Percentiles rank a stretch among this genome's conserved stretches.
phyloP scores from a whole-genome alignment of 1,140 invertebrate genomes.

The Druon quercuslanigerum region DNA sequence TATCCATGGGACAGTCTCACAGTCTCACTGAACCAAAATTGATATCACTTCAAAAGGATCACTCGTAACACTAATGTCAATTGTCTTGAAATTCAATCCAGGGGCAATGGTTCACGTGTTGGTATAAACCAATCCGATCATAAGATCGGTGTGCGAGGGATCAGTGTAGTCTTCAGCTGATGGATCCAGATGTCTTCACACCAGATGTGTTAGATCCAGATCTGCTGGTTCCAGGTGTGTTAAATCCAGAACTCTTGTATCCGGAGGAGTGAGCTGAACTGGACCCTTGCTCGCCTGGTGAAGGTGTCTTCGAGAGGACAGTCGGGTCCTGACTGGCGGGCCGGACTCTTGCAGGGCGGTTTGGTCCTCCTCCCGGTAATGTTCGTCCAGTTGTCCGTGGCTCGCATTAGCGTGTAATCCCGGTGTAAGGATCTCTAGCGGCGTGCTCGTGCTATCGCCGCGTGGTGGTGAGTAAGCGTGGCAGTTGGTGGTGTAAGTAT shows the following conservation, averaged over 20 bases:
- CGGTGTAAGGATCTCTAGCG: conserved; percentile 57
- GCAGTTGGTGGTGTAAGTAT: conserved; percentile 54
- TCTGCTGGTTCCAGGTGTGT: neutral
- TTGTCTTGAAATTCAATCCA: too few species aligned
- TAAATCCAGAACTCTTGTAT: neutral
- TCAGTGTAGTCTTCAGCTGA: too few species aligned
- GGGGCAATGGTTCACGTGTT: too few species aligned
- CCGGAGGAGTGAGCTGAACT: neutral
- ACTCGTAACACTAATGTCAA: too few species aligned
- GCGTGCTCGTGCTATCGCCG: conserved; percentile 52
- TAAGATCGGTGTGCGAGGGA: too few species aligned
- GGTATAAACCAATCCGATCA: too few species aligned
- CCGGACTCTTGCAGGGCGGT: conserved; percentile 44
- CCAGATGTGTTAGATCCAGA: too few species aligned
- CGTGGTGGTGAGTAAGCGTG: conserved; percentile 66
- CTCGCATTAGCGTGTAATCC: conserved; percentile 55
- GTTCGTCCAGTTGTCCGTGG: conserved; percentile 50
- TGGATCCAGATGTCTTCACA: too few species aligned
- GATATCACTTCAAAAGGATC: neutral
- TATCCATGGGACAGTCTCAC: neutral
- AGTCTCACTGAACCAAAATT: neutral
- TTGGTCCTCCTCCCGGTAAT: conserved; percentile 51
- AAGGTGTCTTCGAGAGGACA: conserved; percentile 59
- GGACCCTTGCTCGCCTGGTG: conserved; percentile 3
- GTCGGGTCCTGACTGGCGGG: conserved; percentile 65